phyloP scores from a whole-genome alignment of 2,888 invertebrate genomes.

The Mythimna ferrago region DNA sequence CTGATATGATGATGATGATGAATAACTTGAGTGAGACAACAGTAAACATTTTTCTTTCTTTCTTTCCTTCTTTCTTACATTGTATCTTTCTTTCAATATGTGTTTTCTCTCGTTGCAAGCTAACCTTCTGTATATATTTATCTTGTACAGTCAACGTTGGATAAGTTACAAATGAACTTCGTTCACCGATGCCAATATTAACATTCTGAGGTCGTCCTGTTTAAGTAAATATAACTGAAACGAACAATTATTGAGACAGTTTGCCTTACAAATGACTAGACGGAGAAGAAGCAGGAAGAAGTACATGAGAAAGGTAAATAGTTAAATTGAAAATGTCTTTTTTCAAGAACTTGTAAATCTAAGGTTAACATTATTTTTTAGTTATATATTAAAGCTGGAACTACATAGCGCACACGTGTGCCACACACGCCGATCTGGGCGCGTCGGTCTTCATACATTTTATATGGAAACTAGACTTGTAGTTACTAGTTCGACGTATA shows the following conservation, averaged over 20 bases:
- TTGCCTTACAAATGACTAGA: constrained; percentile 1
- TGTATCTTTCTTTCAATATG: not conserved
- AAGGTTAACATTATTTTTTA: too few species aligned
- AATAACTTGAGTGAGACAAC: too few species aligned
- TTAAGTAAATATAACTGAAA: constrained; percentile 41
- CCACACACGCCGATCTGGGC: too few species aligned
- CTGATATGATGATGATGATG: too few species aligned
- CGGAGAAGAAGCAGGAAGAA: constrained; percentile 5
- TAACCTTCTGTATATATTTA: not conserved
- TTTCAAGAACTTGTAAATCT: not conserved
- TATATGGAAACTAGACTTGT: too few species aligned
- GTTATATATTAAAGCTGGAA: too few species aligned
- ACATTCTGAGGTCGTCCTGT: constrained; percentile 38
- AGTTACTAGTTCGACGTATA: too few species aligned
- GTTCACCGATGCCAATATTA: constrained; percentile 38
- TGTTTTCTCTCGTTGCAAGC: not conserved
- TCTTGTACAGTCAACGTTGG: not conserved
- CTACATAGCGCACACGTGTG: too few species aligned
- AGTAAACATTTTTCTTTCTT: too few species aligned
- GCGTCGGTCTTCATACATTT: too few species aligned
- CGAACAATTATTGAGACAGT: constrained; percentile 20
- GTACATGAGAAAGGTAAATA: not conserved
- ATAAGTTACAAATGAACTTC: constrained; percentile 50
- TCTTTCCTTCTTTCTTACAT: not conserved
- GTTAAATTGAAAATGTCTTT: not conserved